phyloP scores from a whole-genome alignment of 2,113 vertebrate species.

The Microcebus lehilahytsara region DNA sequence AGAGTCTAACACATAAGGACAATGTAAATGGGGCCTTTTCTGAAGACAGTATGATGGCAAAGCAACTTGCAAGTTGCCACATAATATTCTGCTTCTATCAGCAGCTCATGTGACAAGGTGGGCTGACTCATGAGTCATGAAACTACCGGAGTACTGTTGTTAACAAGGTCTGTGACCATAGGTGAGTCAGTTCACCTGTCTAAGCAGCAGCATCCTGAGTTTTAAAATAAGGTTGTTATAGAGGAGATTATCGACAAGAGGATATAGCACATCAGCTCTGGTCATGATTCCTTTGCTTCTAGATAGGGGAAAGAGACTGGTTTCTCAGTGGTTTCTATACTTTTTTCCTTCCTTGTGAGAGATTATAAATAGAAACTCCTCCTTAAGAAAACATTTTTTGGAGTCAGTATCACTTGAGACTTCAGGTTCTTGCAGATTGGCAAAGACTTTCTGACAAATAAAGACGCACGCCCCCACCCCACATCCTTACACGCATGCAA shows the following conservation, averaged over 20 bases:
- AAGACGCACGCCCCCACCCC: not conserved
- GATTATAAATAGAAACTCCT: not conserved
- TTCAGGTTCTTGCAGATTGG: not conserved
- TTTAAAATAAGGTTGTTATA: not conserved
- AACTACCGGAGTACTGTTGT: not conserved
- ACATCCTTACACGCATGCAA: not conserved
- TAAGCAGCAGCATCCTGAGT: not conserved
- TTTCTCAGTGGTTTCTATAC: not conserved
- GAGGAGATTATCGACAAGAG: not conserved
- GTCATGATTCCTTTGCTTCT: not conserved
- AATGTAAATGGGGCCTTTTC: not conserved
- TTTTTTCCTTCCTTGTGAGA: not conserved
- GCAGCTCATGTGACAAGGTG: not conserved
- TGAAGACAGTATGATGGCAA: not conserved
- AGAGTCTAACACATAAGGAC: not conserved
- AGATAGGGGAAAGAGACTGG: not conserved
- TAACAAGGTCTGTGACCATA: not conserved
- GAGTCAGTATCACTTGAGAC: not conserved
- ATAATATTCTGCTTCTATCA: not conserved
- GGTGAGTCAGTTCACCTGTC: not conserved
- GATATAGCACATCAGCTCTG: accelerated
- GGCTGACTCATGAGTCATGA: not conserved
- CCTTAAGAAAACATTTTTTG: not conserved
- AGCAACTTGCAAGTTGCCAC: not conserved
- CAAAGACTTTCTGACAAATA: constrained; percentile 37